Base-by-base conservation (phyloP, 2,797 vertebrate genomes). In the Melanotaenia maccullochi region DNA sequence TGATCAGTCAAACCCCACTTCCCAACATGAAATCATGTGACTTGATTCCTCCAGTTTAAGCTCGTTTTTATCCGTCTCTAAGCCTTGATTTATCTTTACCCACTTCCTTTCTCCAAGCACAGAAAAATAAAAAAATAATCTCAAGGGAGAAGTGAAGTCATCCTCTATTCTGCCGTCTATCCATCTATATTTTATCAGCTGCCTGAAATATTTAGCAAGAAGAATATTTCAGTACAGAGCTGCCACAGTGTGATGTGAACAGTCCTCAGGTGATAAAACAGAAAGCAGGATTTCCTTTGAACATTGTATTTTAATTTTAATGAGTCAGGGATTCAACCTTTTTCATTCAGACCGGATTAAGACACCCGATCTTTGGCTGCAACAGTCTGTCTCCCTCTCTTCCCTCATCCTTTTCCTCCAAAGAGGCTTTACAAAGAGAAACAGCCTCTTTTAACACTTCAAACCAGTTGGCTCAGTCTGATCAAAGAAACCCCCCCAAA, bases 181-280 rank as follows among this genome's bases (percentile, higher is more conserved):
- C 25, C 2, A 84, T 87, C 75, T 44, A 85, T 80, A 58, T 84
- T 88, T 83, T 1, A 86, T 85, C 60, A 69, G 49, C 65, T 3
- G 18, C 2, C 65, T 85, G 72, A 85, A 90, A 86, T 85, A 88
- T 89, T 89, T 3, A 90, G 55, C 36, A 65, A 3, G 38, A 63
- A 67, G 25, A 60, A 51, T 62, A 38, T 73, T 71, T 78, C 60
- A 65, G 28, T 25, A 54, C 49, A 60, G 75, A 55, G 60, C 61
- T 59, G 69, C 28, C 49, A 9, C 1, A 18, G 24, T 35, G 22
- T 12, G 56, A 54, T 54, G 68, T 47, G 65, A 71, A 32, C 28
- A 1, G 33, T 56, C 47, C 59, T 76, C 73, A 77, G 75, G 80
- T 75, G 79, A 77, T 74, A 28, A 73, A 73, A 71, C 63, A 68